phyloP scores from a whole-genome alignment of 2,797 vertebrate genomes.

The Furcifer pardalis region DNA sequence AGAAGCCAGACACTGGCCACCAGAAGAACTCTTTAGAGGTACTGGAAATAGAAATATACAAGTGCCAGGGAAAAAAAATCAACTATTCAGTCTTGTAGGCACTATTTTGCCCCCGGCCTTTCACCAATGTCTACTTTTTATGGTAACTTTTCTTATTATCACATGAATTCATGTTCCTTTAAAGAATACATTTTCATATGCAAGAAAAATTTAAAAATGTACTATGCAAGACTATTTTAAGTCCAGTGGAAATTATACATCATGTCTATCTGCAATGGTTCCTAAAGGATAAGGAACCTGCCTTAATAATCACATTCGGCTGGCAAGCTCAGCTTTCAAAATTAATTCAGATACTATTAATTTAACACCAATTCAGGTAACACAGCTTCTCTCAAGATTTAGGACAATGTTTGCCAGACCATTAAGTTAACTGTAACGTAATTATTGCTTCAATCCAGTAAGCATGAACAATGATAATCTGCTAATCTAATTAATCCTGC shows the following conservation, averaged over 20 bases:
- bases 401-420: background rate
- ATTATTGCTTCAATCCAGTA: slow-evolving; percentile 35
- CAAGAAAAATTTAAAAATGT: too few species aligned
- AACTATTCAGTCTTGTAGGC: background rate
- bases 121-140: background rate
- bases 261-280: slow-evolving; percentile 4
- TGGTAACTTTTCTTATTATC: background rate
- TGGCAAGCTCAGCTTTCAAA: background rate
- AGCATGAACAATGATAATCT: slow-evolving; percentile 21
- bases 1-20: background rate
- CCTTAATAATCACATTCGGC: slow-evolving; percentile 19
- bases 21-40: background rate
- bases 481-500: slow-evolving; percentile 33
- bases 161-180: background rate
- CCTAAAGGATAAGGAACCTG: background rate
- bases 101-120: background rate
- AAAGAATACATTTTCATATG: background rate
- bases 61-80: background rate
- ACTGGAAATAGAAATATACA: background rate
- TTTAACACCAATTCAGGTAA: slow-evolving; percentile 41
- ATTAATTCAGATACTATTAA: slow-evolving; percentile 11
- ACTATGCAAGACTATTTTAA: background rate
- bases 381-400: slow-evolving; percentile 38
- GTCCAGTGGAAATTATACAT: background rate
- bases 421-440: slow-evolving; percentile 34